These are phyloP conservation scores for Eptesicus fuscus DNA, from an alignment of 2,113 vertebrate genomes.

Conservation along the genomic window DNA sequence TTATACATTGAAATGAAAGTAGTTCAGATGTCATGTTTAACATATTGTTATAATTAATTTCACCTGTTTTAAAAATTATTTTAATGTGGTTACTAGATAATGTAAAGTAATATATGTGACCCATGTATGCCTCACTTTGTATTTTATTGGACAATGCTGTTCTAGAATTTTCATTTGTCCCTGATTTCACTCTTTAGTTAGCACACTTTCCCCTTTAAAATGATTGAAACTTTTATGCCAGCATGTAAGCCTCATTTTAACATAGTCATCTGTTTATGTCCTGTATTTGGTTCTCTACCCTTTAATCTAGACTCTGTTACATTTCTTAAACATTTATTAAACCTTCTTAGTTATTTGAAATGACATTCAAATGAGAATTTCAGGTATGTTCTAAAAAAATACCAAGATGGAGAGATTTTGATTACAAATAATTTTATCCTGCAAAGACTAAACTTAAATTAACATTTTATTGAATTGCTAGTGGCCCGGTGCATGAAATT, in stretches of 20 bases:
- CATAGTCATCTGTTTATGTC: not conserved
- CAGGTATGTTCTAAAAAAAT: not conserved
- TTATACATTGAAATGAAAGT: not conserved
- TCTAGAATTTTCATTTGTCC: not conserved
- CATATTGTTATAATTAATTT: not conserved
- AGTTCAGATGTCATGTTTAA: not conserved
- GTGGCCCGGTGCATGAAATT: too few relatives aligned
- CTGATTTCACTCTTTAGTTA: not conserved
- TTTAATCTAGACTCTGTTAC: not conserved
- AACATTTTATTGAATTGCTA: not conserved
- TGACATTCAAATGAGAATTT: conserved; percentile 21
- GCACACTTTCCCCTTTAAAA: not conserved
- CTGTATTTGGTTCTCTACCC: not conserved
- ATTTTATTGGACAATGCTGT: not conserved
- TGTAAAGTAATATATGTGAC: not conserved
- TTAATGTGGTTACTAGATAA: not conserved
- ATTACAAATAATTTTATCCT: not conserved
- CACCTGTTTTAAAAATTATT: not conserved
- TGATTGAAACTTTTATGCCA: not conserved
- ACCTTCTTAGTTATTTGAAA: not conserved
- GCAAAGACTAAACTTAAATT: not conserved
- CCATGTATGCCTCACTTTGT: not conserved
- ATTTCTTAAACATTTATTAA: not conserved
- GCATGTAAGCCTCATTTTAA: not conserved
- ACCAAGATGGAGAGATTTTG: not conserved